These are phyloP conservation scores for Paracentrotus lividus DNA, from an alignment of 53 echinoderm and acorn worm genomes.

Conservation along the genomic window DNA sequence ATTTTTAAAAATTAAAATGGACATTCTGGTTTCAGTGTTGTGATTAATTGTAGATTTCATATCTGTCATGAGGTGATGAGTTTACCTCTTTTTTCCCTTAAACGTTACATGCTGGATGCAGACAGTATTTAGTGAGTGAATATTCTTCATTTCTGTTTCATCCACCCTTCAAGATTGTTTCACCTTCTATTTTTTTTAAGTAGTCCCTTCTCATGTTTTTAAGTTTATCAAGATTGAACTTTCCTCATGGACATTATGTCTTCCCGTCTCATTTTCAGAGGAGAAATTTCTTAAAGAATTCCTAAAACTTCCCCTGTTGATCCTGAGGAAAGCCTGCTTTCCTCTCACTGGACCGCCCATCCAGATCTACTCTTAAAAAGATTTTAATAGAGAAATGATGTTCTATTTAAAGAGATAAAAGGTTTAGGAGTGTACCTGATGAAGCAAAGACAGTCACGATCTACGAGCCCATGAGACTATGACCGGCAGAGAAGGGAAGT, in stretches of 20 bases:
- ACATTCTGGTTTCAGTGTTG: background rate
- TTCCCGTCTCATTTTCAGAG: background rate
- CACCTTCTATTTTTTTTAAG: background rate
- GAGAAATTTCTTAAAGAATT: background rate
- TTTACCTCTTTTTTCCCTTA: too few species aligned
- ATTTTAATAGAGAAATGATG: background rate
- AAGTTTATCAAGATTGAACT: slow-evolving; percentile 12
- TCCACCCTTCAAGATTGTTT: background rate
- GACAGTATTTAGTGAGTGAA: background rate
- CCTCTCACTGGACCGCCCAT: background rate
- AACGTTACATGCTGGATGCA: background rate
- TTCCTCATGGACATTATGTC: background rate
- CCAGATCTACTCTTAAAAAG: background rate
- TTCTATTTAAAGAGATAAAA: slow-evolving; percentile 21
- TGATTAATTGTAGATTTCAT: background rate
- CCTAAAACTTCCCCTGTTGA: background rate
- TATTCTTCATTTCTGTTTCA: background rate
- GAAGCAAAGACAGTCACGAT: background rate
- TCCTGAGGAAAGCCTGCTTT: slow-evolving; percentile 11
- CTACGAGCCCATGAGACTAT: background rate
- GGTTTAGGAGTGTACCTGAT: slow-evolving; percentile 17
- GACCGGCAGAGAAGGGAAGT: slow-evolving; percentile 11
- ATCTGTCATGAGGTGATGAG: background rate
- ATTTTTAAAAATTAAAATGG: background rate
- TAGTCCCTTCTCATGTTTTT: background rate